Evolutionary conservation across 2,113 vertebrate genomes (phyloP), one percentile per base, ranked within the genome.

Genomic region (Caranx melampygus): DNA sequence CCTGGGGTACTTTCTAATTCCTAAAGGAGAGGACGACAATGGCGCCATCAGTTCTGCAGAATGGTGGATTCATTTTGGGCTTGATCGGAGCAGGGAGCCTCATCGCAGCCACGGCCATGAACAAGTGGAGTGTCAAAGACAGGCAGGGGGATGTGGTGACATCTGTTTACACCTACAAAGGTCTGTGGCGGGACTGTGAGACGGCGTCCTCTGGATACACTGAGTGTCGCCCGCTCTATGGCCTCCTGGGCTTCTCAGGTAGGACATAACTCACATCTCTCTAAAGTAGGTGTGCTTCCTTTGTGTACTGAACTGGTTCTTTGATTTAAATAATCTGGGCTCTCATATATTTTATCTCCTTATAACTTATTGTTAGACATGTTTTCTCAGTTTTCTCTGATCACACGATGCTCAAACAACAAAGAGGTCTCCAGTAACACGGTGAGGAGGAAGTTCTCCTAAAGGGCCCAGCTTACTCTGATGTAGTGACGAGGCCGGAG

Each of bases 161-260:
- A 0, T 91, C 96, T 0, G 91, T 96, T 52, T 97, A 96, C 94
- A 95, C 95, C 33, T 97, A 96, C 74, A 96, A 95, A 87, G 97
- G 97, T 44, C 95, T 98, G 71, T 98, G 97, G 97, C 94, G 93
- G 90, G 96, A 96, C 90, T 99, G 97, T 12, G 94, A 97, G 87
- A 91, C 92, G n/a, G 89, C 96, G 72, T 96, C 95, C 72, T 95
- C 97, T 0, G 97, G 97, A 54, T 93, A 97, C 71, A 96, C 96
- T 0, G 96, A 98, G 78, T 98, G 97, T 44, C 95, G 96, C n/a
- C 95, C 97, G 0, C 96, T 97, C 85, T 96, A 95, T 86, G 96
- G 96, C 78, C 94, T 97, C 82, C 94, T 97, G 47, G 96, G 96
- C 67, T 96, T 96, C 87, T 95, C 97, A 97, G 97, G 97, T 97